A percentile compares a stretch with the other conserved stretches of the same genome.
Conservation (phyloP, 2,888 invertebrate species). For the Germaria angustata region DNA sequence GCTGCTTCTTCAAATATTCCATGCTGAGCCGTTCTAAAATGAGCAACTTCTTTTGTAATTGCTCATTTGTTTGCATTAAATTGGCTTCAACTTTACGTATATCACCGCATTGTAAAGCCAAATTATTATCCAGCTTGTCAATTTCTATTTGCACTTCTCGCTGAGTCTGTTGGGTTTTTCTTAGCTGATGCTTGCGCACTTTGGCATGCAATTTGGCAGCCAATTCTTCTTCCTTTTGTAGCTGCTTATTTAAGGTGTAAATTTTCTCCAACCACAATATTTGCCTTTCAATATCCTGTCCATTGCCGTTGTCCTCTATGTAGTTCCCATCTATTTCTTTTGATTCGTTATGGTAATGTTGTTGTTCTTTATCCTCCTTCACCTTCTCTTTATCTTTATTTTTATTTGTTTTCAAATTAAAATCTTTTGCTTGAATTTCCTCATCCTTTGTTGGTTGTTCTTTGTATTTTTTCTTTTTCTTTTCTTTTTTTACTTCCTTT, state of each 20-base stretch:
- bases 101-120: slow-evolving; percentile 81
- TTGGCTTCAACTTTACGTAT: slow-evolving; percentile 82
- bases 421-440: slow-evolving; percentile 20
- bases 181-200: slow-evolving; percentile 82
- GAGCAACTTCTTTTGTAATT: slow-evolving; percentile 82
- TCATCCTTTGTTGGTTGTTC: slow-evolving; percentile 41
- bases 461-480: slow-evolving; percentile 60
- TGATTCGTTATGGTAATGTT: not conserved
- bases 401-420: slow-evolving; percentile 78
- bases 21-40: slow-evolving; percentile 82
- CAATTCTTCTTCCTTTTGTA: slow-evolving; percentile 87
- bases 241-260: slow-evolving; percentile 86
- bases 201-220: slow-evolving; percentile 85
- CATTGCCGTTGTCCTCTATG: slow-evolving; percentile 24
- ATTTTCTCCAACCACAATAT: slow-evolving; percentile 88
- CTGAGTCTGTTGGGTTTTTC: slow-evolving; percentile 74
- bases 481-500: slow-evolving; percentile 56
- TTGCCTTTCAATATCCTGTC: slow-evolving; percentile 78
- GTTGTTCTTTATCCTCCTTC: not conserved
- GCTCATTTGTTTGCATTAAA: slow-evolving; percentile 81
- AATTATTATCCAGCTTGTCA: slow-evolving; percentile 81
- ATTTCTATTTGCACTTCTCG: slow-evolving; percentile 75
- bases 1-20: slow-evolving; percentile 77
- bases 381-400: slow-evolving; percentile 44
- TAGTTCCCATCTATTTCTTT: not conserved